Evolutionary conservation across 2,113 vertebrate genomes (phyloP), one percentile per base, ranked within the genome.

Genomic region (Scytalopus superciliaris): DNA sequence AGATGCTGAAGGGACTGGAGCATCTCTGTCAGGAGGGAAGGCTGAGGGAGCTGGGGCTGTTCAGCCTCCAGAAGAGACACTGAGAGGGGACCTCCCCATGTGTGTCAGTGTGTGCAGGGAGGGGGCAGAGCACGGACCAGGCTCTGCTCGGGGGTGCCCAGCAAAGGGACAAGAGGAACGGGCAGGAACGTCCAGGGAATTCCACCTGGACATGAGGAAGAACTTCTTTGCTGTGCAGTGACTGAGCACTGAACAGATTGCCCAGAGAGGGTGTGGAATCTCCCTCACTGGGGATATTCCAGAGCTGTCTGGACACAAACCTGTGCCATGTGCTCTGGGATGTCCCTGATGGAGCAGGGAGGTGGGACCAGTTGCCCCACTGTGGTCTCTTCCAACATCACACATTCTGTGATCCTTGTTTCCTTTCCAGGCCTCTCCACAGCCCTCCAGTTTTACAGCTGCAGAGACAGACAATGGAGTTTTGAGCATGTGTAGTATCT

Each of bases 211-310:
- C 62, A 64, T 9, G 28, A 42, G 62, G 35, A 53, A 85, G 24
- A 66, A 49, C 24, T 67, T 56, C 42, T 66, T 25, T 24, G 28
- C 35, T 75, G 62, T 0, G 21, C 44, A 67, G 35, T 50, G 83
- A 7, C 35, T 0, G 1, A 76, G 42, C 0, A 0, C 28, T 64
- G 40, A n/a, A 39, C 6, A 66, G 23, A 49, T 19, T 74, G 42
- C 8, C 44, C 31, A 35, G 53, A 44, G 25, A 42, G 7, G 8
- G 1, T 59, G 21, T 42, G 37, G 37, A 60, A 33, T 60, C 37
- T 50, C 37, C 37, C 27, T 77, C 14, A 14, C 44, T 50, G 53
- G 21, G 21, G 17, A 59, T 59, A 59, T 70, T 63, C 24, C 66
- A 72, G 66, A 63, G 4, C 4, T 2, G 1, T 10, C 35, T 37